Evolutionary conservation across 2,888 invertebrate genomes (phyloP), one percentile per base, ranked within the genome.

Genomic region (Spodoptera picta): DNA sequence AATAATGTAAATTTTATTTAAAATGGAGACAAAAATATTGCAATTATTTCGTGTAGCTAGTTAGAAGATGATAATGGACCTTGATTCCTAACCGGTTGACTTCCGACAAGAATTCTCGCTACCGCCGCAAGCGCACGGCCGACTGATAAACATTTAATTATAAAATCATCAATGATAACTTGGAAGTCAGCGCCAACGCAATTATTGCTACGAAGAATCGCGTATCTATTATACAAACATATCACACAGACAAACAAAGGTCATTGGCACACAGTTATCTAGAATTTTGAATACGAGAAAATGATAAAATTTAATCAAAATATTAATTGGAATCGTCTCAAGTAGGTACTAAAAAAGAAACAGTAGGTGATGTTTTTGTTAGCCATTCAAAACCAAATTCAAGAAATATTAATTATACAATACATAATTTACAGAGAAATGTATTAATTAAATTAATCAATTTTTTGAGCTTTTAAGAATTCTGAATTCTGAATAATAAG

Each of bases 201-300:
- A 53, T 59, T 66, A 77, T 73, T 65, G 65, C 23, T 81, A 73
- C 81, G 55, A 66, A 73, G 81, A 81, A 81, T 24, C 54, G 9
- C 46, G 42, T 80, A 80, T 70, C 74, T 73, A 73, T 56, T 54
- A 62, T 51, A 62, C 67, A 63, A 72, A 72, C 56, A 65, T 63
- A 60, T 71, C 73, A 62, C 56, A 59, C 41, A 75, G 54, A 68
- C 63, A 53, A 64, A 55, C 66, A 72, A 62, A 71, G 79, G 75
- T 80, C 79, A 79, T 61, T 69, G 71, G 65, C 77, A 79, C 60
- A 14, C 66, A 54, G 71, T 74, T 77, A 73, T 67, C 69, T 65
- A 43, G 57, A 53, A 41, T 19, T 43, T 53, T 43, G 12, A 27
- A 36, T 42, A 56, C 61, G 63, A 70, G 60, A 65, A 60, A 64